These are phyloP conservation scores for Artemia sinica DNA, from an alignment of 2,888 invertebrate species.

Conservation along the genomic window DNA sequence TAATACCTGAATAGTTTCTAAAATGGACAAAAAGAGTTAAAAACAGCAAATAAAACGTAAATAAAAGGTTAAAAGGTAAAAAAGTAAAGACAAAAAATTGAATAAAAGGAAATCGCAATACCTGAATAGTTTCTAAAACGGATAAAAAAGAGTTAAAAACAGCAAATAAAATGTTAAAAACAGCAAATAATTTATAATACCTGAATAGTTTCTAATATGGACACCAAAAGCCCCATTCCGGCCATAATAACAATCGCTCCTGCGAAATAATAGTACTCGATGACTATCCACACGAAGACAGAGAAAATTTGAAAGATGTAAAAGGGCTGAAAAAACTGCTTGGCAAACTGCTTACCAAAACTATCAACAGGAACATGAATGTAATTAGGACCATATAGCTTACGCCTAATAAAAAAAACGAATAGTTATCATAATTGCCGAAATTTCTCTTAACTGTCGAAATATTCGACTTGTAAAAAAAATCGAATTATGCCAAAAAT, in stretches of 20 bases:
- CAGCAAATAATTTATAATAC: constrained; percentile 38
- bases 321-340: constrained; percentile 80
- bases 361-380: constrained; percentile 62
- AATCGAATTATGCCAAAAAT: no score
- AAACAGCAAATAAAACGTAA: no score
- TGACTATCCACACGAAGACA: constrained; percentile 68
- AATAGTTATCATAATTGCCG: not conserved
- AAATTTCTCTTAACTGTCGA: no score
- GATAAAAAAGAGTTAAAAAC: not conserved
- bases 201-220: constrained; percentile 64
- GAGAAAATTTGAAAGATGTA: constrained; percentile 90
- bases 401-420: constrained; percentile 38
- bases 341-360: constrained; percentile 48
- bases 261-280: constrained; percentile 77
- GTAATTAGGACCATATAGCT: constrained; percentile 65
- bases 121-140: no score
- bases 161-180: not conserved
- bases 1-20: constrained; percentile 62
- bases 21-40: no score
- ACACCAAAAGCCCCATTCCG: constrained; percentile 58
- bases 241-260: constrained; percentile 69
- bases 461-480: no score
- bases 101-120: no score
- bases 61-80: no score
- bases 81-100: no score